These are phyloP conservation scores for Drosophila azteca DNA, from an alignment of 1,140 invertebrate species.

Conservation along the genomic window DNA sequence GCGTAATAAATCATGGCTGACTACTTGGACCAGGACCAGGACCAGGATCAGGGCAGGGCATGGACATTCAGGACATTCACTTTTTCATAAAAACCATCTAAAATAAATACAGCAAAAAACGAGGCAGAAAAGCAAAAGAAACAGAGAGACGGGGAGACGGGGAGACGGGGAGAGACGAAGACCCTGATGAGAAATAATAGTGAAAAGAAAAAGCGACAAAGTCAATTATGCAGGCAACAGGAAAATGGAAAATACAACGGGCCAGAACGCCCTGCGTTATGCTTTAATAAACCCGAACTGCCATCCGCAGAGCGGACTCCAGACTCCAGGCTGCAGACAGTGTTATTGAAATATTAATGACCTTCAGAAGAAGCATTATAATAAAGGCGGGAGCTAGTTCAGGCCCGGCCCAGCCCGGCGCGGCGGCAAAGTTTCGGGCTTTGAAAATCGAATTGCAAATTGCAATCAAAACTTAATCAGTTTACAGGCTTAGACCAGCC, in stretches of 20 bases:
- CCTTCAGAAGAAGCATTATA: constrained; percentile 53
- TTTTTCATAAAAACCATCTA: constrained; percentile 44
- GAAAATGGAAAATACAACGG: constrained; percentile 24
- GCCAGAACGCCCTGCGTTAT: constrained; percentile 25
- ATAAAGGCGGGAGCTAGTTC: constrained; percentile 29
- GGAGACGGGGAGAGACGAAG: neutral
- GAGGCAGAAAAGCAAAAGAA: neutral
- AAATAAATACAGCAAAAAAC: constrained; percentile 31
- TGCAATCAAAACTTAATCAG: constrained; percentile 81
- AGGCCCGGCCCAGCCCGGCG: neutral
- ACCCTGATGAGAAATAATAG: constrained; percentile 67
- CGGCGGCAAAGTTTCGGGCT: constrained; percentile 58
- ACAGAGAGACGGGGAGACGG: neutral
- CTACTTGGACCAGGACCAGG: constrained; percentile 20
- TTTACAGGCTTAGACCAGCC: constrained; percentile 67
- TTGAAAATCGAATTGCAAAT: constrained; percentile 74
- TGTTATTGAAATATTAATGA: constrained; percentile 80
- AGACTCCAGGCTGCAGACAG: constrained; percentile 56
- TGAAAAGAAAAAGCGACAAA: constrained; percentile 67
- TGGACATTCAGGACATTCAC: constrained; percentile 22
- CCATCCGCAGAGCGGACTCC: constrained; percentile 29
- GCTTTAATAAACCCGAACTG: constrained; percentile 62
- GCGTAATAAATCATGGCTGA: constrained; percentile 52
- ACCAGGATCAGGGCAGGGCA: constrained; percentile 21
- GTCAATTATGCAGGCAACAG: constrained; percentile 75